A percentile compares a stretch with the other conserved stretches of the same genome.
Conservation (phyloP, 2,888 invertebrate genomes). For the Ommatoiulus sabulosus region DNA sequence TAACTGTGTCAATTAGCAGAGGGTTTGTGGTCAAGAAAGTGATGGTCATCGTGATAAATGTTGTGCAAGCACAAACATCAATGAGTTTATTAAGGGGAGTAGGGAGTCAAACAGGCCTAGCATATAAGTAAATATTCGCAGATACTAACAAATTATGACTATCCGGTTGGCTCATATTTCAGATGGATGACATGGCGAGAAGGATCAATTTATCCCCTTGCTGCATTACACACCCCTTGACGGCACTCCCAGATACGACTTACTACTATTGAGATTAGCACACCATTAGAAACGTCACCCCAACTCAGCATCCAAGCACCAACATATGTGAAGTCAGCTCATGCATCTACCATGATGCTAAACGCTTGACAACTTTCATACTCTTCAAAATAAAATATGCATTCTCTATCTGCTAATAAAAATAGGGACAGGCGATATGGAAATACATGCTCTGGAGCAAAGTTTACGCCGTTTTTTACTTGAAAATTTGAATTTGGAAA, state of each 20-base stretch:
- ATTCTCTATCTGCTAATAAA: too few relatives aligned
- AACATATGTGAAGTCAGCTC: neutral
- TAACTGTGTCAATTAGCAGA: constrained; percentile 26
- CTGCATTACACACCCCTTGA: neutral
- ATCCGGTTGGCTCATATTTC: constrained; percentile 28
- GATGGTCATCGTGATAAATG: constrained; percentile 34
- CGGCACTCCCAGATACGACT: neutral
- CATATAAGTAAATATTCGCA: constrained; percentile 34
- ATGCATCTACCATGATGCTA: neutral
- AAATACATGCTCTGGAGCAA: too few relatives aligned
- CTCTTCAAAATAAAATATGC: neutral
- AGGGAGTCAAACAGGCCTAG: constrained; percentile 18
- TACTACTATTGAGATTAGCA: neutral
- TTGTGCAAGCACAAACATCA: constrained; percentile 34
- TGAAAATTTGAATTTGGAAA: too few relatives aligned
- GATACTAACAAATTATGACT: constrained; percentile 34
- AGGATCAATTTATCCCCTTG: constrained; percentile 17
- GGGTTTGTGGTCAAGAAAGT: constrained; percentile 34
- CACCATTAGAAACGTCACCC: constrained; percentile 11
- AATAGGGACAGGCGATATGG: too few relatives aligned
- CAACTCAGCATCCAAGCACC: constrained; percentile 10
- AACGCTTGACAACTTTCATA: neutral
- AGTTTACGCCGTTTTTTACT: too few relatives aligned
- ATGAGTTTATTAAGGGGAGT: constrained; percentile 28
- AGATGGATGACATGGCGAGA: neutral